phyloP scores from a whole-genome alignment of 2,888 invertebrate genomes.

The Gibbula magus region DNA sequence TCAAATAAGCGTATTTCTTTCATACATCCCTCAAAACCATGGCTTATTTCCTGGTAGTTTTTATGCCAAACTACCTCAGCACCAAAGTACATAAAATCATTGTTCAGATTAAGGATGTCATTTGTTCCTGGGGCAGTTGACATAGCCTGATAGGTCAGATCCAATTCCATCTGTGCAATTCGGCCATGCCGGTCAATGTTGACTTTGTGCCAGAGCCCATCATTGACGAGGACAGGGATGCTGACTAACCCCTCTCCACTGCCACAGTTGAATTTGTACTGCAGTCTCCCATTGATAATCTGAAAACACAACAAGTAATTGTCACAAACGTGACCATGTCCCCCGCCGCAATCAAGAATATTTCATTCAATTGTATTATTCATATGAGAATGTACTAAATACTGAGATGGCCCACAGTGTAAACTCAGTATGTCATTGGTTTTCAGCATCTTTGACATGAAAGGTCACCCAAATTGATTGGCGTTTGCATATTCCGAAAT shows the following conservation, averaged over 20 bases:
- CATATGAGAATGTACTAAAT: too few relatives aligned
- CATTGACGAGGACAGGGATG: constrained; percentile 85
- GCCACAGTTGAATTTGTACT: constrained; percentile 94
- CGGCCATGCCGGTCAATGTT: constrained; percentile 87
- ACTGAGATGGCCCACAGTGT: too few relatives aligned
- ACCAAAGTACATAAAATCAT: constrained; percentile 88
- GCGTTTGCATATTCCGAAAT: too few relatives aligned
- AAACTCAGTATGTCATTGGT: too few relatives aligned
- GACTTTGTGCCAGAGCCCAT: constrained; percentile 88
- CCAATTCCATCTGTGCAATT: constrained; percentile 85
- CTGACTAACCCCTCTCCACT: constrained; percentile 91
- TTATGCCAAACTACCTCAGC: constrained; percentile 81
- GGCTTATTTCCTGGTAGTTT: constrained; percentile 79
- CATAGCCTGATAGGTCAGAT: constrained; percentile 84
- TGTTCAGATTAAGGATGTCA: constrained; percentile 89
- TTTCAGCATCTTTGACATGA: too few relatives aligned
- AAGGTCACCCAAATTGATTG: too few relatives aligned
- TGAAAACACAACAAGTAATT: constrained; percentile 69
- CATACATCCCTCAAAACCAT: constrained; percentile 94
- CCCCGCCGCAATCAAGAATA: too few relatives aligned
- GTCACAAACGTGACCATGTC: too few relatives aligned
- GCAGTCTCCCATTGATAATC: constrained; percentile 88
- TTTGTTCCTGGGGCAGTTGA: constrained; percentile 85
- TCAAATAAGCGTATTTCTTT: constrained; percentile 88
- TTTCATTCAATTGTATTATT: too few relatives aligned